Percentiles rank a stretch among this genome's conserved stretches.
phyloP scores from a whole-genome alignment of 1,140 invertebrate species.

The Tetramorium simillimum region DNA sequence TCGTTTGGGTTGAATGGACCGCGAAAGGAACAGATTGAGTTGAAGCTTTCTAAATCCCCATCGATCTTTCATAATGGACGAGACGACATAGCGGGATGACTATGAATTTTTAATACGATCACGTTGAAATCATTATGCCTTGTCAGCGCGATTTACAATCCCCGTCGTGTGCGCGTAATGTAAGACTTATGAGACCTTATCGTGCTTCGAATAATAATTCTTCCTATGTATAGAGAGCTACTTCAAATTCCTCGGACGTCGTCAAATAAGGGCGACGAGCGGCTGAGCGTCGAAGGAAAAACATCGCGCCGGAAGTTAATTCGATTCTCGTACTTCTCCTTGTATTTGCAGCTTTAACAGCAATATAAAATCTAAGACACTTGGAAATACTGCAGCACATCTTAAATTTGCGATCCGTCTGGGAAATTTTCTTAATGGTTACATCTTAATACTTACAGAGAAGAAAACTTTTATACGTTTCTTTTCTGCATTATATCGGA shows the following conservation, averaged over 20 bases:
- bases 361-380: constrained; percentile 6
- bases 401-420: constrained; percentile 3
- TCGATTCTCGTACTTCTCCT: not conserved
- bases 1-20: constrained; percentile 24
- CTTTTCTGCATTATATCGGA: not conserved
- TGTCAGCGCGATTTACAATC: constrained; percentile 72
- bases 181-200: constrained; percentile 68
- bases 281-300: constrained; percentile 18
- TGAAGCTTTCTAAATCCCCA: constrained; percentile 43
- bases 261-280: constrained; percentile 54
- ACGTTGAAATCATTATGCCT: constrained; percentile 73
- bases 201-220: constrained; percentile 67
- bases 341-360: constrained; percentile 7
- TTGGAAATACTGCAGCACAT: not conserved
- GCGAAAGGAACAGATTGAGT: constrained; percentile 31
- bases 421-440: not conserved
- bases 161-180: constrained; percentile 64
- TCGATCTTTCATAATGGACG: constrained; percentile 53
- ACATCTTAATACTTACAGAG: not conserved
- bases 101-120: constrained; percentile 71
- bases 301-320: constrained; percentile 45
- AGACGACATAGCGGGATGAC: constrained; percentile 45
- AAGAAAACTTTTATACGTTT: constrained; percentile 4
- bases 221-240: constrained; percentile 13
- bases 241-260: constrained; percentile 18